Base-by-base conservation (phyloP, 1,140 invertebrate genomes). In the Pararge aegeria region DNA sequence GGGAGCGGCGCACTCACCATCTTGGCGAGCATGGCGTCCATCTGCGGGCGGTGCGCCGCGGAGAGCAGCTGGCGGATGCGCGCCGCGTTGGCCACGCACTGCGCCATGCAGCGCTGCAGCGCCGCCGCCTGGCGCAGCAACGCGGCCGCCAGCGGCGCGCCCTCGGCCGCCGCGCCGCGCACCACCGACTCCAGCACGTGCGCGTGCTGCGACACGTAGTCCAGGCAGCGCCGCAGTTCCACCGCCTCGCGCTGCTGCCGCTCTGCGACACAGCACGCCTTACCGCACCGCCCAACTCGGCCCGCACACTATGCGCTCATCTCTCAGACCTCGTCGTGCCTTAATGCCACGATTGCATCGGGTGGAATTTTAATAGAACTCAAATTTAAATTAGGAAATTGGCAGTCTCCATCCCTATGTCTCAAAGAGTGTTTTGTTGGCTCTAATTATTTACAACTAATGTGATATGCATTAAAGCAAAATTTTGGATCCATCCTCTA, bases 61-160 rank as follows among this genome's bases (percentile, higher is more conserved):
- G 78, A 67, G 40, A 89, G 75, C 56, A 85, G 75, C 10, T 73
- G 73, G 0, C 83, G 73, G 64, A 89, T 89, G 34, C 78, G 72
- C 18, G 73, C 62, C n/a, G 83, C 86, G 72, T 89, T 86, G 53
- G 77, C 77, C 5, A 87, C 80, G 64, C 83, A 87, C 66, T 85
- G 83, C 49, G 82, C 77, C 83, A 88, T 88, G 72, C 82, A 84
- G 68, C 85, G 81, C 74, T 85, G 85, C 66, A 88, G 75, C 52
- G 82, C 77, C 9, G 78, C 75, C 12, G 83, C 82, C 73, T 87
- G 83, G 5, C 82, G 70, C 51, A 82, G 75, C 59, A 85, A 73
- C 61, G 74, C 64, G 1, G 76, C 78, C 46, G 73, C 70, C 19
- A 88, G 73, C 55, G 85, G 83, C 34, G 76, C 82, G n/a, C 64